Evolutionary conservation across 2,113 vertebrate genomes (phyloP).

Genomic region (Protomyctophum bolini): DNA sequence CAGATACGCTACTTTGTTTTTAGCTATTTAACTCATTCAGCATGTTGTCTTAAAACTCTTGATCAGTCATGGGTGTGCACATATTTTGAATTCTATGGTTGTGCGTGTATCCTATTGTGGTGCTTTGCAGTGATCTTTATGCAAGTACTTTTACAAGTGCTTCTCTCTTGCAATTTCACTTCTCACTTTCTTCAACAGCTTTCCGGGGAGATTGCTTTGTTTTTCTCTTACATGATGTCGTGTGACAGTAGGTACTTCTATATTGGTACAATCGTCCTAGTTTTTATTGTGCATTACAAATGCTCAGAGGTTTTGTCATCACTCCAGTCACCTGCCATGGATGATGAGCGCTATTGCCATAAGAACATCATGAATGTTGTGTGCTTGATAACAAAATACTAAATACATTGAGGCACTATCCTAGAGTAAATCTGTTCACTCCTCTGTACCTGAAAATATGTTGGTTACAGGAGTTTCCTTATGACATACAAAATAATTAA

Average conservation of each 20-base stretch:
- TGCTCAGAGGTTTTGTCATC: not conserved
- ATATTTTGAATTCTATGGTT: constrained; percentile 21
- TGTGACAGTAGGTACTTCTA: constrained; percentile 2
- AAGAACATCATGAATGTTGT: constrained; percentile 43
- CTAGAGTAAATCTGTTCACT: not conserved
- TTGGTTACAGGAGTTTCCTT: constrained; percentile 14
- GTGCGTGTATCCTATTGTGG: constrained; percentile 27
- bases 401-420: constrained; percentile 4
- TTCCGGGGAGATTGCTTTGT: constrained; percentile 1
- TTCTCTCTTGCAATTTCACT: constrained; percentile 38
- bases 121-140: constrained; percentile 39
- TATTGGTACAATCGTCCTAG: not conserved
- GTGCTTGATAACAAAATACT: constrained; percentile 12
- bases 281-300: not conserved
- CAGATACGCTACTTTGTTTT: constrained; percentile 33
- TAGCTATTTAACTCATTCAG: constrained; percentile 30
- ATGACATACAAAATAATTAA: constrained; percentile 26
- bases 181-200: constrained; percentile 26
- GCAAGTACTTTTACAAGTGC: constrained; percentile 36
- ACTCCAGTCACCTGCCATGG: not conserved
- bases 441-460: constrained; percentile 29
- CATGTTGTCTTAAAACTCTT: constrained; percentile 60
- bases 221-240: constrained; percentile 1
- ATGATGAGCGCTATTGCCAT: constrained; percentile 12
- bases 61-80: constrained; percentile 31